phyloP scores from a whole-genome alignment of 1,140 invertebrate genomes.

The Aphis craccivora region DNA sequence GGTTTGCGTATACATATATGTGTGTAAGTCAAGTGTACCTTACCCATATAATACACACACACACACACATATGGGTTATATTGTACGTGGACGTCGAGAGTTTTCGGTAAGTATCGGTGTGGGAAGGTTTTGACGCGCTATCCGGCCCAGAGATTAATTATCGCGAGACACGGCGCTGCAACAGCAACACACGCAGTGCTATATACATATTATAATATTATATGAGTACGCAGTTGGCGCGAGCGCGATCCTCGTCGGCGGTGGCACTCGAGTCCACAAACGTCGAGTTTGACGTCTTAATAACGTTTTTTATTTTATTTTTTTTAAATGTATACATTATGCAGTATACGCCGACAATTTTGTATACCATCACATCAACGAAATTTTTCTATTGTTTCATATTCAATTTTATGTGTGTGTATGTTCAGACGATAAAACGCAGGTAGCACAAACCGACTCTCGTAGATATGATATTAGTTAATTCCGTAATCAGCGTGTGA shows the following conservation, averaged over 20 bases:
- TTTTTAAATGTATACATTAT: too few species aligned
- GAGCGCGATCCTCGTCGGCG: not conserved
- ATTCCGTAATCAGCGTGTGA: not conserved
- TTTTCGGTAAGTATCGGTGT: conserved; percentile 33
- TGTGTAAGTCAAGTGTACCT: not conserved
- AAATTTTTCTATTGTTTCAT: not conserved
- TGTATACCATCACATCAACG: not conserved
- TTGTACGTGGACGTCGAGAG: not conserved
- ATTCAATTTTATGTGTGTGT: not conserved
- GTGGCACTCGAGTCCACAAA: not conserved
- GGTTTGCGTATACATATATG: not conserved
- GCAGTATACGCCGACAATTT: not conserved
- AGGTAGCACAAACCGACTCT: not conserved
- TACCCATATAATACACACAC: not conserved
- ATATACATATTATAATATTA: conserved; percentile 1
- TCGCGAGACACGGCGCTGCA: not conserved
- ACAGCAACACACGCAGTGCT: not conserved
- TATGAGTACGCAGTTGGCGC: not conserved
- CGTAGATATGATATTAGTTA: not conserved
- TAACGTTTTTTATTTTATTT: not conserved
- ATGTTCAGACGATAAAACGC: too few species aligned
- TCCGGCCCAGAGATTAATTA: conserved; percentile 37
- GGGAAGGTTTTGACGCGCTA: conserved; percentile 36
- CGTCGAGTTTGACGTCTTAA: not conserved
- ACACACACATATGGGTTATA: not conserved